These are phyloP conservation scores for Cantharis lateralis DNA, from an alignment of 2,888 invertebrate genomes.

Conservation along the genomic window DNA sequence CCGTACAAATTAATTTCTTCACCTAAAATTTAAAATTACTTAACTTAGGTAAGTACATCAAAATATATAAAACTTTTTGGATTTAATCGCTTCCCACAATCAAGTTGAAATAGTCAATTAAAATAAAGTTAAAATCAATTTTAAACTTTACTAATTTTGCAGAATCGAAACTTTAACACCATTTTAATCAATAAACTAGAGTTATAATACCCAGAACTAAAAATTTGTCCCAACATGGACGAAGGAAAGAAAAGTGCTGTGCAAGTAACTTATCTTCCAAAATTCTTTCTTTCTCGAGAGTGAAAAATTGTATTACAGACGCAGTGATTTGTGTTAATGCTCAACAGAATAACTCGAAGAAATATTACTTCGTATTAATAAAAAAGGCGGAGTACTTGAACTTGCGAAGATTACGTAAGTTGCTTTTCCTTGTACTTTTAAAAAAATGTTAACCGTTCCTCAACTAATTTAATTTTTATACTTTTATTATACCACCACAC, in stretches of 20 bases:
- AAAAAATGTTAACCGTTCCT: neutral
- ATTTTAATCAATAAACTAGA: neutral
- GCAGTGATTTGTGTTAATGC: neutral
- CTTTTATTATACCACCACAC: neutral
- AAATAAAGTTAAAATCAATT: neutral
- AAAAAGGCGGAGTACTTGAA: neutral
- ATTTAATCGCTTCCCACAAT: neutral
- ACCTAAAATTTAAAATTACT: neutral
- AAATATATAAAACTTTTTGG: neutral
- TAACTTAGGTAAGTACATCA: neutral
- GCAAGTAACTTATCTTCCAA: neutral
- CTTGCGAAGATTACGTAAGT: neutral
- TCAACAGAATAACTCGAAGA: neutral
- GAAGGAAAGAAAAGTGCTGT: neutral
- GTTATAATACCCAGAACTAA: neutral
- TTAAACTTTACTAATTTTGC: neutral
- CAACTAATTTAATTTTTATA: neutral
- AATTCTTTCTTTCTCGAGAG: neutral
- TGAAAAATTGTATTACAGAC: neutral
- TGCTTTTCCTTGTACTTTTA: neutral
- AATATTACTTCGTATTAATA: neutral
- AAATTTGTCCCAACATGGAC: neutral
- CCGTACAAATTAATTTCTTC: neutral
- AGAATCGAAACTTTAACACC: neutral
- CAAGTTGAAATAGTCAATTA: neutral